A percentile compares a stretch with the other conserved stretches of the same genome.
Conservation (phyloP, 1,140 invertebrate genomes). For the Ganaspis sp. region DNA sequence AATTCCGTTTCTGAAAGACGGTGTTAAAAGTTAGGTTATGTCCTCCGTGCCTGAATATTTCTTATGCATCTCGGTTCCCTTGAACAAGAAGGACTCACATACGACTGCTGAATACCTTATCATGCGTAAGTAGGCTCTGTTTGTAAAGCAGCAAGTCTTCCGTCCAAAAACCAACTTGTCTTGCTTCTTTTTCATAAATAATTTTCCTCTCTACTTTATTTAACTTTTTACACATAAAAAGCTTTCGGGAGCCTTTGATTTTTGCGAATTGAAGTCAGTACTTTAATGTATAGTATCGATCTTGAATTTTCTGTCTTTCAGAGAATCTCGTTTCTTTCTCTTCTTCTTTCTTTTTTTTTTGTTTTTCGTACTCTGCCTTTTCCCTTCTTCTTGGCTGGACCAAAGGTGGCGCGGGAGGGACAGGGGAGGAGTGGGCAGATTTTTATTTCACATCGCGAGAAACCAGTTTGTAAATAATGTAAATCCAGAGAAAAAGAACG, state of each 20-base stretch:
- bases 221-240: slow-evolving; percentile 21
- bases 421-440: slow-evolving; percentile 55
- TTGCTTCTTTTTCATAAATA: slow-evolving; percentile 48
- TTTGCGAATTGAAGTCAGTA: slow-evolving; percentile 19
- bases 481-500: slow-evolving; percentile 64
- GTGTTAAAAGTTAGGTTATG: slow-evolving; percentile 52
- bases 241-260: slow-evolving; percentile 6
- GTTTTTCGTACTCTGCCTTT: slow-evolving; percentile 42
- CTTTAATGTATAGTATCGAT: background rate
- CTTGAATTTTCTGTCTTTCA: background rate
- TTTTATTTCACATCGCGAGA: slow-evolving; percentile 67
- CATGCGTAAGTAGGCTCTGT: slow-evolving; percentile 67
- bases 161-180: slow-evolving; percentile 49
- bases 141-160: slow-evolving; percentile 63
- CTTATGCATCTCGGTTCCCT: slow-evolving; percentile 47
- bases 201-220: slow-evolving; percentile 35
- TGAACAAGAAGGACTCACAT: slow-evolving; percentile 50
- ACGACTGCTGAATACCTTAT: slow-evolving; percentile 66
- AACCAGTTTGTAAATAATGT: slow-evolving; percentile 72
- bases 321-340: slow-evolving; percentile 35
- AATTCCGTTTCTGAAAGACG: slow-evolving; percentile 39
- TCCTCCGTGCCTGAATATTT: slow-evolving; percentile 46
- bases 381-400: slow-evolving; percentile 29
- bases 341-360: slow-evolving; percentile 30
- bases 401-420: slow-evolving; percentile 52